Base-by-base conservation (phyloP, 2,113 vertebrate genomes). In the Chitala chitala region DNA sequence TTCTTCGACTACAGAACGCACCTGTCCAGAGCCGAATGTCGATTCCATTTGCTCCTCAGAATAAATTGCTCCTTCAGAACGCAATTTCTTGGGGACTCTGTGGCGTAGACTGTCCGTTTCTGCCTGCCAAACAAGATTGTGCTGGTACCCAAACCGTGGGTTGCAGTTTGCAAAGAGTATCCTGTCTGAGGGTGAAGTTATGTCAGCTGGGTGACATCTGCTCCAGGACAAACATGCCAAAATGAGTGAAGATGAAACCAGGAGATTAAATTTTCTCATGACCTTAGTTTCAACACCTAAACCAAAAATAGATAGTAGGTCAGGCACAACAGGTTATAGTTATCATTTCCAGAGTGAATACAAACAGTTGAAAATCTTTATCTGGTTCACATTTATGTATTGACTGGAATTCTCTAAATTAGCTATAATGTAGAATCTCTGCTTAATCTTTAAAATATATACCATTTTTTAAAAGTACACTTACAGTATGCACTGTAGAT, bases 201-300 rank as follows among this genome's bases (percentile, higher is more conserved):
- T 33, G 40, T 75, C 77, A 48, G 54, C 58, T 8, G 77, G 69
- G 51, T 75, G 68, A 68, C 77, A 68, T 36, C 71, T 36, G 9
- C 51, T 75, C 58, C 38, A 33, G 40, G 73, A 75, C 3, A 71
- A 44, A 53, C 40, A 56, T 13, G 38, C 42, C 44, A 22, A 36
- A 31, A 78, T 17, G n/a, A 78, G 50, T 8, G 44, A 58, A 42
- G 26, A 58, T 12, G 40, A 78, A 46, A 78, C 36, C 50, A 74
- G 42, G 40, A 75, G n/a, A 58, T 48, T 50, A 31, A 72, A 55
- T 22, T 65, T 54, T 36, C 46, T 44, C 75, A 76, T 76, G 56
- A 17, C 53, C 22, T 8, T 53, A 6, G 51, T 33, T 48, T 33
- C 50, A 15, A n/a, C 48, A 42, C 56, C 69, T 72, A 31, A 53